phyloP scores from a whole-genome alignment of 2,797 vertebrate genomes.

The Ispidina lecontei region DNA sequence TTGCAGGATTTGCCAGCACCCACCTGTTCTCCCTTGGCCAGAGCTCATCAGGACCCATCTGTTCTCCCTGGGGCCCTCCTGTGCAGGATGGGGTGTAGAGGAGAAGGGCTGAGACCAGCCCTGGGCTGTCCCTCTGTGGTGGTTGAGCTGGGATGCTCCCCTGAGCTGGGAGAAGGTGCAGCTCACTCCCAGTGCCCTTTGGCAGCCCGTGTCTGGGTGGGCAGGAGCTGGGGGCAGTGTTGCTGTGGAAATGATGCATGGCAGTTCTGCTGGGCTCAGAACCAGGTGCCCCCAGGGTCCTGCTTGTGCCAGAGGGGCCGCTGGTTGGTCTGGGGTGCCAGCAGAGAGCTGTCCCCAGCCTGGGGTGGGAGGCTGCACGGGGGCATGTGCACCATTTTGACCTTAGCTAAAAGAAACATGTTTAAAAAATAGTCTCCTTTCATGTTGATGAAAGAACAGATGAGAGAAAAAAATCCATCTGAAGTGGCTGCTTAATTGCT shows the following conservation, averaged over 20 bases:
- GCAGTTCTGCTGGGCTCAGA: accelerated
- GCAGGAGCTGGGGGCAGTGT: neutral
- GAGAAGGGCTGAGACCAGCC: neutral
- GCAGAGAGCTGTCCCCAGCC: accelerated
- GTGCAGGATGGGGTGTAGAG: neutral
- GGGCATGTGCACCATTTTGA: accelerated
- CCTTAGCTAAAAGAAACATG: neutral
- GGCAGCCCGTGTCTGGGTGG: neutral
- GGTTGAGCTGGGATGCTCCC: neutral
- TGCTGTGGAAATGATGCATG: accelerated
- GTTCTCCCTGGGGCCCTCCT: neutral
- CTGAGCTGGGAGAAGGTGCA: accelerated
- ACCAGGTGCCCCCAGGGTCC: accelerated
- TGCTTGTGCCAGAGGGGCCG: accelerated
- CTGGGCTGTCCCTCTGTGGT: accelerated
- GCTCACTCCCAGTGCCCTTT: accelerated
- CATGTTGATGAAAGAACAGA: slow-evolving; percentile 9
- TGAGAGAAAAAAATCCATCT: neutral
- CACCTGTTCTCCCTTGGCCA: neutral
- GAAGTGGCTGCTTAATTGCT: slow-evolving; percentile 1
- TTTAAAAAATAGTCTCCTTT: neutral
- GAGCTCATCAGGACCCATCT: neutral
- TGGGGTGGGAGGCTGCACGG: accelerated
- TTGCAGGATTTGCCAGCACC: neutral
- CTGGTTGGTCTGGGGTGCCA: accelerated